A percentile compares a stretch with the other conserved stretches of the same genome.
These are phyloP conservation scores for Mesorhabditis spiculigera DNA, from an alignment of 2,888 invertebrate species.

Conservation along the genomic window DNA sequence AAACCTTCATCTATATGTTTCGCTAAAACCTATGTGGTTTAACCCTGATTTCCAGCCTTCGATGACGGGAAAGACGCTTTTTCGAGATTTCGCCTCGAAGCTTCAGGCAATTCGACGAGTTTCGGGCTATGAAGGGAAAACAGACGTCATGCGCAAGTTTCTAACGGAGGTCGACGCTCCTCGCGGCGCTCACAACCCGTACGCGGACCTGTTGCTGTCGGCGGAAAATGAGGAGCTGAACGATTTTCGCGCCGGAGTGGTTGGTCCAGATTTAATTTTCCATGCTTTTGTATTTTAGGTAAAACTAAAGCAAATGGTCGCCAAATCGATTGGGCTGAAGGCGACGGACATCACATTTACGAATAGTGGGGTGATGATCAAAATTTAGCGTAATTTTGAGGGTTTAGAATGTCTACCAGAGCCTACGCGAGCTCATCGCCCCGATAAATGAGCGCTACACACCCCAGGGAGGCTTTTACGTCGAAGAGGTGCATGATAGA, in stretches of 20 bases:
- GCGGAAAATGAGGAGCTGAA: constrained; percentile 6
- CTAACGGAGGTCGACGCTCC: no score
- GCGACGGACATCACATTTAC: background rate
- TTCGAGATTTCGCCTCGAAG: no score
- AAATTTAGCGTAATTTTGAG: background rate
- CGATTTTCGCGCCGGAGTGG: background rate
- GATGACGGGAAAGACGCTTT: no score
- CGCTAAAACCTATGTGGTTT: no score
- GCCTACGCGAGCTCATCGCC: background rate
- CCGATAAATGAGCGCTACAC: background rate
- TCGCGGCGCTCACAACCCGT: no score
- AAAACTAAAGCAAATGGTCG: background rate
- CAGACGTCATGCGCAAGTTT: no score
- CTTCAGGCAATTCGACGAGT: no score
- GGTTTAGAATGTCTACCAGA: background rate
- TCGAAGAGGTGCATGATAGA: background rate
- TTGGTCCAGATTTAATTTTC: background rate
- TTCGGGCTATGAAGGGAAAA: no score
- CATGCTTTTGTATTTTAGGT: background rate
- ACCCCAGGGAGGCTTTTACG: background rate
- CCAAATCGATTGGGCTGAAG: background rate
- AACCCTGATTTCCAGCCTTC: no score
- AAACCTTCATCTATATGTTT: no score
- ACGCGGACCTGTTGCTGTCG: background rate
- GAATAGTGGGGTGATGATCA: background rate